Evolutionary conservation across 2,888 invertebrate genomes (phyloP).

Genomic region (Hofmannophila pseudospretella): DNA sequence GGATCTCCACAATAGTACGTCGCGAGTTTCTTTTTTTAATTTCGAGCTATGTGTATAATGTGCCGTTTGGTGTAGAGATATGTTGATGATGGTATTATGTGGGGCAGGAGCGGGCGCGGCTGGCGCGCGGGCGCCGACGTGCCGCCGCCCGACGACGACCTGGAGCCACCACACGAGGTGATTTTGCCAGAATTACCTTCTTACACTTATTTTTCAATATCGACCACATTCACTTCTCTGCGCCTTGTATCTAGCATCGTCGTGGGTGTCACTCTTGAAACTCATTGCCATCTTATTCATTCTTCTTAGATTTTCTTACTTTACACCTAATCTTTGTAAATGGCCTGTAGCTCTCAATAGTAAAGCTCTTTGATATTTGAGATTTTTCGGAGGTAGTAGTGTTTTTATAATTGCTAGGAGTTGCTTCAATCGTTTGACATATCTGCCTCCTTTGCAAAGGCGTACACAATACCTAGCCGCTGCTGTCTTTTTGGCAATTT

Average conservation of each 20-base stretch:
- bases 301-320: constrained; percentile 10
- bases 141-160: constrained; percentile 60
- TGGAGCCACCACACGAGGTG: constrained; percentile 73
- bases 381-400: constrained; percentile 13
- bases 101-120: constrained; percentile 71
- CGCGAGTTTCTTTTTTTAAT: too few relatives aligned
- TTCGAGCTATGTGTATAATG: background rate
- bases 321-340: constrained; percentile 2
- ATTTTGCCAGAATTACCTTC: constrained; percentile 77
- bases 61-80: background rate
- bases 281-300: constrained; percentile 27
- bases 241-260: constrained; percentile 51
- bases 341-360: constrained; percentile 14
- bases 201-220: constrained; percentile 45
- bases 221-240: constrained; percentile 61
- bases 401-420: constrained; percentile 4
- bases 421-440: constrained; percentile 13
- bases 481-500: constrained; percentile 24
- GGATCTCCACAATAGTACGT: too few relatives aligned
- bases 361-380: constrained; percentile 7
- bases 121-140: constrained; percentile 64
- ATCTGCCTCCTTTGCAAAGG: constrained; percentile 15
- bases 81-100: constrained; percentile 54
- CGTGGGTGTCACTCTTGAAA: constrained; percentile 57
- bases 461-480: constrained; percentile 26